Evolutionary conservation across 2,888 invertebrate species (phyloP).

Genomic region (Eledone cirrhosa): DNA sequence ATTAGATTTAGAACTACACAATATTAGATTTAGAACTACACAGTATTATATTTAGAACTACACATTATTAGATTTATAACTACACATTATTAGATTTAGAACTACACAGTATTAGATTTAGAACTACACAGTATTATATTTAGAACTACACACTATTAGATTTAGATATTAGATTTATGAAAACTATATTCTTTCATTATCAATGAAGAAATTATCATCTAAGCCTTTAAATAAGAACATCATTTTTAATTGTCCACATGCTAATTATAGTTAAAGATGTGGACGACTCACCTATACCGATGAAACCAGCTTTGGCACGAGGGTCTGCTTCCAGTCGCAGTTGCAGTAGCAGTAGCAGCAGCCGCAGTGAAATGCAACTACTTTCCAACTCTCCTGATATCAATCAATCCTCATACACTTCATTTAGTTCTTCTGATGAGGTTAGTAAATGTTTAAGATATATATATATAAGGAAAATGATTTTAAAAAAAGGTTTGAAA

Average conservation of each 20-base stretch:
- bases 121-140: no score
- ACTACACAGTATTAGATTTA: no score
- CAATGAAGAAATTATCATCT: background rate
- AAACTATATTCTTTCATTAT: background rate
- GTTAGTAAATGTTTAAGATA: slow-evolving; percentile 10
- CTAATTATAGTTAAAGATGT: slow-evolving; percentile 35
- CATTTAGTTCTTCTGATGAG: slow-evolving; percentile 4
- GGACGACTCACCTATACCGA: slow-evolving; percentile 60
- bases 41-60: no score
- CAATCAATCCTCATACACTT: background rate
- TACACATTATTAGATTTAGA: no score
- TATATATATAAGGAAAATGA: no score
- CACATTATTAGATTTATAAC: no score
- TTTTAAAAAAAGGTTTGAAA: no score
- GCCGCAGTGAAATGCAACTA: slow-evolving; percentile 58
- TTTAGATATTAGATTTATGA: background rate
- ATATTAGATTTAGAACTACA: no score
- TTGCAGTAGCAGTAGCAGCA: slow-evolving; percentile 37
- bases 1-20: no score
- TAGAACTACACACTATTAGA: no score
- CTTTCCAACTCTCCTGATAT: slow-evolving; percentile 45
- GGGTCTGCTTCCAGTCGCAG: slow-evolving; percentile 50
- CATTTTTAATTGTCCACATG: no score
- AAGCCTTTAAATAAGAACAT: background rate
- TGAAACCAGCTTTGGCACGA: slow-evolving; percentile 60